phyloP scores from a whole-genome alignment of 2,113 vertebrate genomes.

The Tyrannus savana region DNA sequence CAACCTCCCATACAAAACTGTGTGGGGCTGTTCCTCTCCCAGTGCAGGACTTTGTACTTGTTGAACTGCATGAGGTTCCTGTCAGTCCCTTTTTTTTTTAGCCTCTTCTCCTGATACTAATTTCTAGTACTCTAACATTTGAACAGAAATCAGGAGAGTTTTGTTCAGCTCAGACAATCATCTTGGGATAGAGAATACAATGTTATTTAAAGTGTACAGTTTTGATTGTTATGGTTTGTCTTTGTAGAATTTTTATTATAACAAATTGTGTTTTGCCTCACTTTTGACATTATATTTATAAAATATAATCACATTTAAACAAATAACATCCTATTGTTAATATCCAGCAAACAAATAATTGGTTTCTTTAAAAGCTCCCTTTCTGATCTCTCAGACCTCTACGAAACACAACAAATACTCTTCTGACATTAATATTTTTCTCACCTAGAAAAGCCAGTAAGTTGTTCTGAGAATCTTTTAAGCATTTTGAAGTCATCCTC shows the following conservation, averaged over 20 bases:
- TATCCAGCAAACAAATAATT: background rate
- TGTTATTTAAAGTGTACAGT: background rate
- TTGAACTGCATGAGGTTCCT: background rate
- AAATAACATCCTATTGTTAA: background rate
- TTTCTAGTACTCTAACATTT: background rate
- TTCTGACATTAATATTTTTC: slow-evolving; percentile 30
- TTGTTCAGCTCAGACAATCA: background rate
- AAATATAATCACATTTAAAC: background rate
- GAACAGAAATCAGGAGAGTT: background rate
- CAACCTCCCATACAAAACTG: background rate
- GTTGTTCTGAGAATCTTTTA: background rate
- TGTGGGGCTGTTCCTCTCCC: background rate
- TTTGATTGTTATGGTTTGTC: background rate
- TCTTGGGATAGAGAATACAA: background rate
- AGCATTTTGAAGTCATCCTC: slow-evolving; percentile 38
- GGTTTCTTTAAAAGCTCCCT: background rate
- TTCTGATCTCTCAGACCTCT: background rate
- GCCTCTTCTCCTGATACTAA: background rate
- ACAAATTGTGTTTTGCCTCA: background rate
- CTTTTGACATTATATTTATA: background rate
- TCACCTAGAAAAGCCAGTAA: background rate
- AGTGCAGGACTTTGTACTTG: background rate
- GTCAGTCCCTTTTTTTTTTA: background rate
- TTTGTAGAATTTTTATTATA: background rate
- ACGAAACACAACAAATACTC: background rate